Percentiles rank a stretch among this genome's conserved stretches.
Conservation (phyloP, 2,797 vertebrate genomes). For the Tragelaphus oryx region DNA sequence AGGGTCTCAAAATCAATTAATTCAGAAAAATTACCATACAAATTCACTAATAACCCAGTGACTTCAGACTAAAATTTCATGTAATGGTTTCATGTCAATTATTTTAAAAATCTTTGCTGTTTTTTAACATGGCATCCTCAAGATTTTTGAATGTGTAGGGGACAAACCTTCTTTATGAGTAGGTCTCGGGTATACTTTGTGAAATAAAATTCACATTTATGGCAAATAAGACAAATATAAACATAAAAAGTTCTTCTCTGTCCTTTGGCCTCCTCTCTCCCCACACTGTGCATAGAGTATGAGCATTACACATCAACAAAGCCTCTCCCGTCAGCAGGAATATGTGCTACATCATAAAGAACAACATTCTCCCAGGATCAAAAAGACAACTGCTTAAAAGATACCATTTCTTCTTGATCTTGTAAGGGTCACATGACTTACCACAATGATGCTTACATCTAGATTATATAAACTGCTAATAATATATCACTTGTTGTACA, state of each 20-base stretch:
- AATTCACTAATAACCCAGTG: not conserved
- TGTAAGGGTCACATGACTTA: not conserved
- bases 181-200: not conserved
- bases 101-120: not conserved
- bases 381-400: not conserved
- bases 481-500: not conserved
- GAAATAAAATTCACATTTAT: not conserved
- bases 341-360: not conserved
- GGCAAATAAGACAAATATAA: not conserved
- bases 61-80: not conserved
- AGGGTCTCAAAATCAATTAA: not conserved
- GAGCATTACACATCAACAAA: not conserved
- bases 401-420: not conserved
- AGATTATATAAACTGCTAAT: not conserved
- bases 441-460: not conserved
- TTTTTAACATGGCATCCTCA: not conserved
- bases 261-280: not conserved
- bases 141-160: not conserved
- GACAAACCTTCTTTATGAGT: not conserved
- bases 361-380: not conserved
- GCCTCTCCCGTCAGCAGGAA: not conserved
- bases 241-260: not conserved
- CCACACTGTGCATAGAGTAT: not conserved
- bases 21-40: not conserved
- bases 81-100: not conserved